A percentile compares a stretch with the other conserved stretches of the same genome.
phyloP scores from a whole-genome alignment of 2,113 vertebrate genomes.

The Misgurnus anguillicaudatus region DNA sequence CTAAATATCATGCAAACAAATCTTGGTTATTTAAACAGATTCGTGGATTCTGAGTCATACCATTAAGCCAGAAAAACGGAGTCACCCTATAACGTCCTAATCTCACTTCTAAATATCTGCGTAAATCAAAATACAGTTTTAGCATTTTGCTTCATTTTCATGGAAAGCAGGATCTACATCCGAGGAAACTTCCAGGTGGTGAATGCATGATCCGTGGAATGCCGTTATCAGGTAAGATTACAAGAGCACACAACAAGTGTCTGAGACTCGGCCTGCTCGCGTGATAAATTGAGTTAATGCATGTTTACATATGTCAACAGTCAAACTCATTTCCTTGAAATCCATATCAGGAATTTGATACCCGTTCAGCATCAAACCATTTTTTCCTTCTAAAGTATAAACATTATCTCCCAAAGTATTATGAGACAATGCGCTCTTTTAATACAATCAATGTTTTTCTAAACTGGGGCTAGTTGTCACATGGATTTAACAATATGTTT shows the following conservation, averaged over 20 bases:
- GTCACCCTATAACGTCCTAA: background rate
- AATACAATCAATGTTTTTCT: no score
- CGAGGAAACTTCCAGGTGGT: background rate
- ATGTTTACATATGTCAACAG: constrained; percentile 37
- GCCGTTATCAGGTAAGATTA: constrained; percentile 40
- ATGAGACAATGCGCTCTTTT: background rate
- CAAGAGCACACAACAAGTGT: constrained; percentile 32
- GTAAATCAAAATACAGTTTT: no score
- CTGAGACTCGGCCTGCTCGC: constrained; percentile 10
- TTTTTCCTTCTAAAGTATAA: background rate
- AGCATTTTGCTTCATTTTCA: no score
- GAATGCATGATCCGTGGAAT: constrained; percentile 11
- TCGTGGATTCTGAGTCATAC: background rate
- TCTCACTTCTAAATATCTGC: background rate
- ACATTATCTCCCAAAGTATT: background rate
- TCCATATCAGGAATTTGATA: background rate
- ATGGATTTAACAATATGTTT: no score
- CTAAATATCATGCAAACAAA: constrained; percentile 22
- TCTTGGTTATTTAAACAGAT: background rate
- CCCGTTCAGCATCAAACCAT: background rate
- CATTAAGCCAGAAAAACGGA: background rate
- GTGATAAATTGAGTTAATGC: constrained; percentile 45
- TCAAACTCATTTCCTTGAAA: constrained; percentile 41
- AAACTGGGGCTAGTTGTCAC: no score
- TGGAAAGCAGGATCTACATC: background rate